A percentile compares a stretch with the other conserved stretches of the same genome.
Evolutionary conservation across 2,113 vertebrate species (phyloP).

Genomic region (Sitta europaea): DNA sequence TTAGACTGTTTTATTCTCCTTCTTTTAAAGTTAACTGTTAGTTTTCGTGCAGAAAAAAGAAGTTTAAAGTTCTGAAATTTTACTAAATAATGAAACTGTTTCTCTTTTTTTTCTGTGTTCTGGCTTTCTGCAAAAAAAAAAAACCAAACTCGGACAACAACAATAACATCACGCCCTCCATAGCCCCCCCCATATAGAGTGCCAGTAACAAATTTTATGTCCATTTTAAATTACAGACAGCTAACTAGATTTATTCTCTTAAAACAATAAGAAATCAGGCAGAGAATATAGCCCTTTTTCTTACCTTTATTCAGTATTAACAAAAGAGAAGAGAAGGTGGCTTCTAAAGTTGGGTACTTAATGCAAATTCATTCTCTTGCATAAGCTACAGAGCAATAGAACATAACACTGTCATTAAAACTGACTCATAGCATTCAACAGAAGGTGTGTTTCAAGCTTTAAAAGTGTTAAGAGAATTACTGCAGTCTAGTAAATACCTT

Average conservation of each 20-base stretch:
- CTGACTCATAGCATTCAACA: slow-evolving; percentile 63
- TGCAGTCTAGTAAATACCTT: slow-evolving; percentile 45
- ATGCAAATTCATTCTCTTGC: slow-evolving; percentile 67
- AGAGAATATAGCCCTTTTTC: background rate
- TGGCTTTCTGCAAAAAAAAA: background rate
- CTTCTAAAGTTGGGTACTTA: slow-evolving; percentile 59
- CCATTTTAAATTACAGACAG: background rate
- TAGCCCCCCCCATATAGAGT: background rate
- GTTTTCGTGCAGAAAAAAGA: background rate
- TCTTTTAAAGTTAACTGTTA: background rate
- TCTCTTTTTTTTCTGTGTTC: background rate
- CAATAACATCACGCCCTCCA: rapidly evolving
- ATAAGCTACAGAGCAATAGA: slow-evolving; percentile 55
- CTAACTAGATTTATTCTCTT: slow-evolving; percentile 19
- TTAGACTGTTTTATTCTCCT: background rate
- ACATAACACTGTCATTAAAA: slow-evolving; percentile 67
- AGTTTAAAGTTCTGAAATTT: background rate
- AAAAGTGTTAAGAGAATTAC: slow-evolving; percentile 44
- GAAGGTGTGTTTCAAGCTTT: slow-evolving; percentile 63
- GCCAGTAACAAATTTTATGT: background rate
- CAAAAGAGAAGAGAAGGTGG: slow-evolving; percentile 54
- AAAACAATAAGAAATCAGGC: background rate
- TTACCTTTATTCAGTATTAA: slow-evolving; percentile 38
- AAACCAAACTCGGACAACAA: rapidly evolving
- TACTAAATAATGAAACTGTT: background rate